Base-by-base conservation (phyloP, 2,113 vertebrate species). In the Pipra filicauda region DNA sequence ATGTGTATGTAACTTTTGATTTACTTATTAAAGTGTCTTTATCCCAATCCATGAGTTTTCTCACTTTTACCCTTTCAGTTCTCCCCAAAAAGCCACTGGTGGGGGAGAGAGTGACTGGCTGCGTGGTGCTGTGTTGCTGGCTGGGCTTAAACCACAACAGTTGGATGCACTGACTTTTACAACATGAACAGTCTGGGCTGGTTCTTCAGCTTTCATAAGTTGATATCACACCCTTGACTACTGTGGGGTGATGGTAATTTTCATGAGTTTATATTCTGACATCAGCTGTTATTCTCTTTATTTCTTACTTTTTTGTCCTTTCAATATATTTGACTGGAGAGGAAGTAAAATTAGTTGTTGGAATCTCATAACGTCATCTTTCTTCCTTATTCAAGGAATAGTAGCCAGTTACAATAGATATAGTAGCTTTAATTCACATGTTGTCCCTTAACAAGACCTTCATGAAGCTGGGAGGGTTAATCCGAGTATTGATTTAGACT, bases 111-210 rank as follows among this genome's bases (percentile, higher is more conserved):
- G 19, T 44, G 54, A 67, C 20, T 16, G 73, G 44, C 16, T 81
- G 33, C 6, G 2, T 28, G 8, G 0, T 0, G 27, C 37, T 74
- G 69, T 39, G 27, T 8, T 52, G 8, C 28, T 67, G 54, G 7
- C 61, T 82, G 23, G n/a, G 23, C n/a, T 89, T 69, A n/a, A 61
- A 59, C 52, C 4, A 6, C 11, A 48, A 18, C 10, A 54, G n/a
- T n/a, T 71, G 9, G 2, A 27, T 77, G 15, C 24, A 12, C 4
- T 83, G 33, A 3, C 58, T 31, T 88, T 96, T 81, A 37, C 20
- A 82, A 18, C 33, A 24, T 3, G 8, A 74, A 65, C 9, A 43
- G 5, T 26, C 30, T 24, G 12, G 26, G 8, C 15, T 78, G 21
- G 5, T 57, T 61, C 49, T 81, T 79, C 17, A 75, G 12, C 30